These are phyloP conservation scores for Drosophila prosaltans DNA, from an alignment of 1,140 invertebrate genomes.

Conservation along the genomic window DNA sequence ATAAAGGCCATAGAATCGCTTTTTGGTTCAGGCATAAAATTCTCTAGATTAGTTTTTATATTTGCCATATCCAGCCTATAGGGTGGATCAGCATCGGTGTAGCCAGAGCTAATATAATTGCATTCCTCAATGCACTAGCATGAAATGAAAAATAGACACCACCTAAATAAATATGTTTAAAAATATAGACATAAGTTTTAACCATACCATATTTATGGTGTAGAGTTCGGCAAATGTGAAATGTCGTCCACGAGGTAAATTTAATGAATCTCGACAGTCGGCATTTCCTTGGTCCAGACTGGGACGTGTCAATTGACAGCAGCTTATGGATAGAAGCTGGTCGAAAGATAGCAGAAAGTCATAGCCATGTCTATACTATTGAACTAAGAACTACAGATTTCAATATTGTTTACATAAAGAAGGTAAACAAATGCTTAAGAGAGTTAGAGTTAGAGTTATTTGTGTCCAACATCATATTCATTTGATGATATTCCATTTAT, in stretches of 20 bases:
- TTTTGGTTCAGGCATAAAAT: conserved; percentile 51
- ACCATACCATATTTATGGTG: conserved; percentile 63
- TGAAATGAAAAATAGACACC: background rate
- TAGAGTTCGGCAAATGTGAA: conserved; percentile 59
- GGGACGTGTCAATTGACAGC: conserved; percentile 56
- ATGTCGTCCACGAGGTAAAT: conserved; percentile 36
- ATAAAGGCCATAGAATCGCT: conserved; percentile 44
- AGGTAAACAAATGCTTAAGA: background rate
- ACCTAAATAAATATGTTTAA: too few relatives aligned
- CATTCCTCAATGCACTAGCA: conserved; percentile 67
- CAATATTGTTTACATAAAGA: too few relatives aligned
- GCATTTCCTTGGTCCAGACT: conserved; percentile 48
- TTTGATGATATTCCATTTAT: background rate
- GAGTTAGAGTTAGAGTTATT: too few relatives aligned
- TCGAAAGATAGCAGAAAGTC: background rate
- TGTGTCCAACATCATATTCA: too few relatives aligned
- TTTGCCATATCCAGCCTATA: conserved; percentile 51
- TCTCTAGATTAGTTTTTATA: conserved; percentile 43
- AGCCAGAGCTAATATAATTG: conserved; percentile 56
- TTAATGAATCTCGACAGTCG: conserved; percentile 36
- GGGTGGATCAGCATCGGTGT: conserved; percentile 63
- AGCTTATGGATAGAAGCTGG: conserved; percentile 50
- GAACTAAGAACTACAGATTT: too few relatives aligned
- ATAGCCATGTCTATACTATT: too few relatives aligned
- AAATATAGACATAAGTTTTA: background rate